These are phyloP conservation scores for Augiades crinisus DNA, from an alignment of 2,888 invertebrate species.

Conservation along the genomic window DNA sequence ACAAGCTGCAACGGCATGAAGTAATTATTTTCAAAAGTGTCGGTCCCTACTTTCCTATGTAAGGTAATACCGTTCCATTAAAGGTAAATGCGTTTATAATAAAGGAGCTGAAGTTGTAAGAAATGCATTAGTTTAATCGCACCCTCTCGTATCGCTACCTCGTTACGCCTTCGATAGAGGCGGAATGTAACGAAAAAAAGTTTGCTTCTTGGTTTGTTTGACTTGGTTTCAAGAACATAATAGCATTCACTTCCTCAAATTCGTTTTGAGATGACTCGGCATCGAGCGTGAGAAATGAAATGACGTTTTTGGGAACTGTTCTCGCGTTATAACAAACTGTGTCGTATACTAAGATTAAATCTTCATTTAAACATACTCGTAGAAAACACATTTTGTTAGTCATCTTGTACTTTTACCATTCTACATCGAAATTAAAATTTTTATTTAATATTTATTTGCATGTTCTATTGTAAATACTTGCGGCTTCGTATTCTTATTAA, in stretches of 20 bases:
- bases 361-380: constrained; percentile 21
- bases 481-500: not conserved
- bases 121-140: constrained; percentile 69
- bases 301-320: constrained; percentile 50
- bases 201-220: constrained; percentile 51
- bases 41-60: constrained; percentile 9
- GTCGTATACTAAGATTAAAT: constrained; percentile 28
- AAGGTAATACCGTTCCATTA: constrained; percentile 45
- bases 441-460: too few relatives aligned
- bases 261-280: constrained; percentile 66
- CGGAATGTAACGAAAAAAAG: constrained; percentile 29
- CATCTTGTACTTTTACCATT: not conserved
- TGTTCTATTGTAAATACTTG: too few relatives aligned
- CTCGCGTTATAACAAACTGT: constrained; percentile 29
- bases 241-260: constrained; percentile 70
- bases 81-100: constrained; percentile 65
- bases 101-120: constrained; percentile 44
- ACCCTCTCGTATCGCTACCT: constrained; percentile 45
- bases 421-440: not conserved
- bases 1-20: too few relatives aligned
- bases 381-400: constrained; percentile 1
- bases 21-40: not conserved
- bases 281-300: constrained; percentile 67
- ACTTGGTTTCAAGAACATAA: constrained; percentile 68
- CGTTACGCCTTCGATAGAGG: constrained; percentile 46